Evolutionary conservation across 2,797 vertebrate genomes (phyloP), one percentile per base, ranked within the genome.

Genomic region (Heterohyrax brucei): DNA sequence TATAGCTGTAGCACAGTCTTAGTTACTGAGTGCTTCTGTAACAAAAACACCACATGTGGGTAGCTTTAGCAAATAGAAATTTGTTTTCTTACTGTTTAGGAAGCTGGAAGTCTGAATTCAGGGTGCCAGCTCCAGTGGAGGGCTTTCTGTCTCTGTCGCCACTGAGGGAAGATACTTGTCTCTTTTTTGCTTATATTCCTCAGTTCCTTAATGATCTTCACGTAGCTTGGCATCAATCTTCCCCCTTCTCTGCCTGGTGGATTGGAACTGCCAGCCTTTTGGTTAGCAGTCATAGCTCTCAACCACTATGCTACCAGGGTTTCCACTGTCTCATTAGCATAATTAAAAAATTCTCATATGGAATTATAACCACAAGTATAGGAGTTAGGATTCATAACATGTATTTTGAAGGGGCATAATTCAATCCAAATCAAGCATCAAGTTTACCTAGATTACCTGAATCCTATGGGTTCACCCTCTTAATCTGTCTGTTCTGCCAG

Each of bases 401-500:
- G 22, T 21, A 39, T 22, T 22, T 72, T 73, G 33, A 73, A 73
- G 33, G 33, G 70, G 39, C 33, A 21, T 3, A 22, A 44, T 73
- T 73, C 70, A 39, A 22, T 73, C 33, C 33, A 8, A 73, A 73
- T 21, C 33, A 22, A 72, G 19, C 16, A 93, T 22, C 56, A 77
- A 1, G 0, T 87, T 94, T 84, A 73, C 56, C 68, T 70, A 53
- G 24, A 56, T 30, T 73, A 76, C 59, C 39, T 39, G 39, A 39
- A 9, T 94, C 56, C 62, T 94, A 48, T 4, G 39, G 8, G 39
- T 56, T 91, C 24, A 33, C 28, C 10, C 70, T 44, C 14, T 76
- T 91, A 56, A 89, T 62, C n/a, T 93, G n/a, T 84, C 79, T 85
- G 53, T 56, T 24, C 30, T 92, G 3, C 64, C 30, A 59, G 21